Base-by-base conservation (phyloP, 2,113 vertebrate genomes). In the Lamprotornis superbus region DNA sequence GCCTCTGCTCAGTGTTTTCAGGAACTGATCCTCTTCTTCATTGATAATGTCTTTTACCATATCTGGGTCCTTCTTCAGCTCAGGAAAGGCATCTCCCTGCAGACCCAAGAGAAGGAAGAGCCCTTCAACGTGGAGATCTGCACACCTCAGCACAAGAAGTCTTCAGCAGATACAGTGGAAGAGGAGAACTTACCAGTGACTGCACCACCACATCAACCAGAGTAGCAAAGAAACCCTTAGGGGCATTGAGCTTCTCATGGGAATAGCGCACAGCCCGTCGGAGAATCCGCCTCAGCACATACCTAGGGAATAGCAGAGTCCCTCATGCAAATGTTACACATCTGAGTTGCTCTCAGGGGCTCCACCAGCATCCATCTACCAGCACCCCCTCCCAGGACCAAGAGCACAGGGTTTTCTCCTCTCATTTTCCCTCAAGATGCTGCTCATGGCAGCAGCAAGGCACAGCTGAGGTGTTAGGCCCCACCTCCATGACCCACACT, bases 1-100 rank as follows among this genome's bases (percentile, higher is more conserved):
- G 33, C 99, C 99, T 90, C 99, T 99, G 97, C 97, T 99, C 86
- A 99, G 98, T 0, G 99, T 99, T 97, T 99, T 99, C 68, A 99
- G 98, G 95, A 99, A 99, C 96, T 99, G 99, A 65, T 76, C 95
- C 95, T 99, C 99, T 73, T 99, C 99, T 91, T 99, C 99, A 69
- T 99, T 99, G 70, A 99, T 98, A 47, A 99, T 98, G 87, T 99
- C 99, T 93, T 99, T 99, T 80, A 99, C 99, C 98, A 99, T 98
- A n/a, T 99, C 99, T 12, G 99, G 99, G 88, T 99, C 99, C 95
- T 99, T 99, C 96, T 97, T 99, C 83, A 99, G 95, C 97, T 99
- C 99, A 10, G 99, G 99, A 97, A 99, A 99, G 6, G 99, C 99
- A 39, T 99, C 96, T 12, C 99, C 99, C 99, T 99, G 92, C 76